phyloP scores from a whole-genome alignment of 1,140 invertebrate genomes.

The Eulimnadia texana region DNA sequence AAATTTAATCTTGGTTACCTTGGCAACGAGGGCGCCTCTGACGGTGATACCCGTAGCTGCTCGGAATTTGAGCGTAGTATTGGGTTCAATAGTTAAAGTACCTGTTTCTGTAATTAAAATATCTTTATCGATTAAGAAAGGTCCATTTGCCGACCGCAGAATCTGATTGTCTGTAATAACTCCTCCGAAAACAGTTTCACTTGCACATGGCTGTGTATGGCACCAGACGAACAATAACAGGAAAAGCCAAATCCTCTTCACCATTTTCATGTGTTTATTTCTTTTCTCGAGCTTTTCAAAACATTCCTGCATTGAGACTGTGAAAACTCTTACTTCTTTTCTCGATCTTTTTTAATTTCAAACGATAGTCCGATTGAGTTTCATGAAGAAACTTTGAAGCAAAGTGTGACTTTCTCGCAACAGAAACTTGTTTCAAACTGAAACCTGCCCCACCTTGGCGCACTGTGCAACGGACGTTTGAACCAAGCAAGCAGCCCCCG shows the following conservation, averaged over 20 bases:
- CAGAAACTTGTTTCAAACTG: not conserved
- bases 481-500: not conserved
- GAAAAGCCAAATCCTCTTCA: not conserved
- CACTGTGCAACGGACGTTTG: not conserved
- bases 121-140: conserved; percentile 63
- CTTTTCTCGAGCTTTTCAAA: not conserved
- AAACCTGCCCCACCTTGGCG: not conserved
- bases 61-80: conserved; percentile 67
- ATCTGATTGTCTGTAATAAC: not conserved
- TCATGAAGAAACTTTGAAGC: too few relatives aligned
- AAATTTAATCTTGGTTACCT: conserved; percentile 50
- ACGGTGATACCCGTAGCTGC: conserved; percentile 83
- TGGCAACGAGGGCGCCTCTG: conserved; percentile 63
- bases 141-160: conserved; percentile 37
- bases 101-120: conserved; percentile 56
- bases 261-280: not conserved
- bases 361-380: too few relatives aligned
- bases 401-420: not conserved
- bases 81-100: conserved; percentile 65
- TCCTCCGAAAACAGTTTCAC: not conserved
- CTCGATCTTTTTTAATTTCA: not conserved
- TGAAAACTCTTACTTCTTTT: not conserved
- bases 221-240: not conserved
- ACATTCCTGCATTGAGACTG: not conserved
- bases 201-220: not conserved